Percentiles rank a stretch among this genome's conserved stretches.
These are phyloP conservation scores for Tetragnatha versicolor DNA, from an alignment of 1,140 invertebrate species.

Conservation along the genomic window DNA sequence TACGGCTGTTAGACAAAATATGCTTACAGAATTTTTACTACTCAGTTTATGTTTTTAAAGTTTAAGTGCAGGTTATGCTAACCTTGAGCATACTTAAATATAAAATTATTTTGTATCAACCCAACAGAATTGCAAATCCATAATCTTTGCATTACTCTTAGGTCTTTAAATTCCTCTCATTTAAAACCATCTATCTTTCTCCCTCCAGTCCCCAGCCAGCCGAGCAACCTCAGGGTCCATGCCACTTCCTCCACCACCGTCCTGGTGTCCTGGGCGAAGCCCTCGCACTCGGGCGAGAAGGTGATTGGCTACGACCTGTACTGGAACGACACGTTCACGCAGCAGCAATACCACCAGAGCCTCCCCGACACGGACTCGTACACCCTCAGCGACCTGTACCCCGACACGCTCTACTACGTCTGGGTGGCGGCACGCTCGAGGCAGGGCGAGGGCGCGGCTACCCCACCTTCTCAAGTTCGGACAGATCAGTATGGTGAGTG, in stretches of 20 bases:
- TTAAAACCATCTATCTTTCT: background rate
- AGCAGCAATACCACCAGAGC: conserved; percentile 74
- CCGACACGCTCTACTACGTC: conserved; percentile 94
- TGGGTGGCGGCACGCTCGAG: conserved; percentile 92
- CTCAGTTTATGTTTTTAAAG: no score
- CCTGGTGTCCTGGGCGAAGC: conserved; percentile 87
- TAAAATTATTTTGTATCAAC: no score
- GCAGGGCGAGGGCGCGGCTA: conserved; percentile 91
- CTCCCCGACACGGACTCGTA: conserved; percentile 83
- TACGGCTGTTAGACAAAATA: no score
- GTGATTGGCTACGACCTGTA: conserved; percentile 95
- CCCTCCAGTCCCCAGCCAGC: conserved; percentile 83
- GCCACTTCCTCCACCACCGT: conserved; percentile 80
- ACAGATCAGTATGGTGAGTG: conserved; percentile 96
- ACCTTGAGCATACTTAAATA: no score
- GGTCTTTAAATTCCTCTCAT: no score
- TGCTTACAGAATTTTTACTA: no score
- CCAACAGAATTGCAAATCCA: no score
- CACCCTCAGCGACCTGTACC: conserved; percentile 84
- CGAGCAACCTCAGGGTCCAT: conserved; percentile 77
- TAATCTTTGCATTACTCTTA: no score
- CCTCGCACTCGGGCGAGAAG: conserved; percentile 87
- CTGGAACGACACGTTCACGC: conserved; percentile 94
- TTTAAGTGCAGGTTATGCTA: no score
- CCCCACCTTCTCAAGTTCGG: conserved; percentile 88